A percentile compares a stretch with the other conserved stretches of the same genome.
Conservation (phyloP, 2,113 vertebrate species). For the Monarcha castaneiventris region DNA sequence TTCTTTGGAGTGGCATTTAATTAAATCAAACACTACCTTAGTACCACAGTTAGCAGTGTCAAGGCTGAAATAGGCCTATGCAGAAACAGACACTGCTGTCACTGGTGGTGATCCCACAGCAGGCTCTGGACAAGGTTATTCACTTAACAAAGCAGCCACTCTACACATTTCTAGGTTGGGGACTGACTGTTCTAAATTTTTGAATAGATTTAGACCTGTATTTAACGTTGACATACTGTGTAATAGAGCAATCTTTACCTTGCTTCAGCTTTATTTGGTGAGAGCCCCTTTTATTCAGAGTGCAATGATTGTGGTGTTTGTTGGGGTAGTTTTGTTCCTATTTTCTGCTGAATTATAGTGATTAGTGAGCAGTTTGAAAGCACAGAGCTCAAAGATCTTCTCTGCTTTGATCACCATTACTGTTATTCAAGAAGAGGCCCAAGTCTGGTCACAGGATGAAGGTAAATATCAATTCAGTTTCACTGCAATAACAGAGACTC, state of each 20-base stretch:
- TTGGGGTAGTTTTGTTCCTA: constrained; percentile 27
- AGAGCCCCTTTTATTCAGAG: constrained; percentile 31
- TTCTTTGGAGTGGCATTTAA: neutral
- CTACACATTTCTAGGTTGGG: neutral
- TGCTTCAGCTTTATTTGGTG: constrained; percentile 21
- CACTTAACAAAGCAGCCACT: constrained; percentile 17
- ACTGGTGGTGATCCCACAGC: neutral
- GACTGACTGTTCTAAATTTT: neutral
- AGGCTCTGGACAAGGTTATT: neutral
- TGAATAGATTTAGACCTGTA: constrained; percentile 4
- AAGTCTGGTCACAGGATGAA: neutral
- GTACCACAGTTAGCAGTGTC: neutral
- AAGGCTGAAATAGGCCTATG: neutral
- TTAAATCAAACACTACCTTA: neutral
- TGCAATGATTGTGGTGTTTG: constrained; percentile 19
- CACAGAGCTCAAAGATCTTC: constrained; percentile 19
- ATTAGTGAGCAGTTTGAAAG: constrained; percentile 46
- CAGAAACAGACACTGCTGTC: neutral
- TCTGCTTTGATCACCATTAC: constrained; percentile 46
- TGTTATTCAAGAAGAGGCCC: neutral
- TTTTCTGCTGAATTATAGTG: constrained; percentile 61
- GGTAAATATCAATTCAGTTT: constrained; percentile 7
- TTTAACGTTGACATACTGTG: constrained; percentile 34
- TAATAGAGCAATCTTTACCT: constrained; percentile 13
- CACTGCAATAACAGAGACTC: neutral